Evolutionary conservation across 2,113 vertebrate genomes (phyloP), one percentile per base, ranked within the genome.

Genomic region (Salvelinus fontinalis): DNA sequence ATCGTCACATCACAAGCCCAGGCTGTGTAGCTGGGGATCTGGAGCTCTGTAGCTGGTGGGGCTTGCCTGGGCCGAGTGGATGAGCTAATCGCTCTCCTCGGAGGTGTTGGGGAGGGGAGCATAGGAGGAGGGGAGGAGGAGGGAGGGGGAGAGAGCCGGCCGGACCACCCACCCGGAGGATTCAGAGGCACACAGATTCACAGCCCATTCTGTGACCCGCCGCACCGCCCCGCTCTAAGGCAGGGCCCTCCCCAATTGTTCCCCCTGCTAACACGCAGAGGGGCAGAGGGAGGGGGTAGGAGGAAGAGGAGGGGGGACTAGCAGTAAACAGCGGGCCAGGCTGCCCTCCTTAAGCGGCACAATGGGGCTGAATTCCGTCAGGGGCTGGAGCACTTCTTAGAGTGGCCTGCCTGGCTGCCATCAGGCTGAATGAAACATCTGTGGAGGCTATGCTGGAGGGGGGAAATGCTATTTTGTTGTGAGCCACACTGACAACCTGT

Each of bases 131-230:
- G 78, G 78, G 49, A 59, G 64, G 51, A 57, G 75, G 81, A 76
- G 82, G 68, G 67, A 31, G 67, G 67, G 75, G 71, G 14, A 62
- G 29, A 48, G 54, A 73, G 34, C 31, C 62, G 71, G 75, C 54
- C 60, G 88, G 93, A 94, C 93, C 93, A 94, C 93, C 93, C 93
- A 94, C 92, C 88, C 86, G 62, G 93, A 83, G 89, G 90, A 93
- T 94, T 94, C 91, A 87, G 88, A 93, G 91, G 91, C 91, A 88
- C 89, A 65, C n/a, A 92, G 91, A 92, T 92, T 92, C 89, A 89
- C 88, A 94, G 90, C 91, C 91, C 91, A 92, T 93, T 93, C 90
- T 93, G 87, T 91, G 92, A 92, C 92, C 93, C 92, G 90, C 88
- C 91, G 90, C 90, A 90, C 90, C 84, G 85, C 91, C 92, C 88